Percentiles rank a stretch among this genome's conserved stretches.
phyloP scores from a whole-genome alignment of 2,888 invertebrate species.

The Philereme vetulata region DNA sequence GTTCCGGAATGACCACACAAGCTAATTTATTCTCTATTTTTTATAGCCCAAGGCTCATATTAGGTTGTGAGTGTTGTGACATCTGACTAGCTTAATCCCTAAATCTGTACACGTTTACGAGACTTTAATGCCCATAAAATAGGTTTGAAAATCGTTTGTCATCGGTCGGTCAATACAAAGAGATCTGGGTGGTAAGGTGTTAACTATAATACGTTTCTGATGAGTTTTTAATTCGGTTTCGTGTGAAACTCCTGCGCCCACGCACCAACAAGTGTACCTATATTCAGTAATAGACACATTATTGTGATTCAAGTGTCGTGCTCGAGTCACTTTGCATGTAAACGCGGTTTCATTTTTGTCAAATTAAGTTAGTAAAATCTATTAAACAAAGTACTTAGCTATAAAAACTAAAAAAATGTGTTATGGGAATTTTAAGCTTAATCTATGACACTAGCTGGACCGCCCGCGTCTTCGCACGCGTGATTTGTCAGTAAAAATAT shows the following conservation, averaged over 20 bases:
- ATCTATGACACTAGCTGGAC: too few species aligned
- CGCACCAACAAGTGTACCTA: slow-evolving; percentile 62
- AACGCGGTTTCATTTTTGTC: slow-evolving; percentile 26
- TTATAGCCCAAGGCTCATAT: slow-evolving; percentile 5
- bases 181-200: slow-evolving; percentile 65
- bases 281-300: slow-evolving; percentile 31
- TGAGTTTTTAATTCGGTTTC: slow-evolving; percentile 78
- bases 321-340: slow-evolving; percentile 25
- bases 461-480: too few species aligned
- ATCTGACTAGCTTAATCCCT: slow-evolving; percentile 20
- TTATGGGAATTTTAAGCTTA: too few species aligned
- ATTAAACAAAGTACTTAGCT: too few species aligned
- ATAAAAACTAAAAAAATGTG: too few species aligned
- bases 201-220: slow-evolving; percentile 77
- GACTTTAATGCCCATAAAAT: slow-evolving; percentile 24
- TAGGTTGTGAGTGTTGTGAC: slow-evolving; percentile 20
- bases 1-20: slow-evolving; percentile 46
- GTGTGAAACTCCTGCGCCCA: slow-evolving; percentile 76
- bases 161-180: slow-evolving; percentile 35
- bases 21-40: slow-evolving; percentile 26
- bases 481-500: too few species aligned
- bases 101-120: slow-evolving; percentile 10
- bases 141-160: slow-evolving; percentile 35
- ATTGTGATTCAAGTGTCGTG: slow-evolving; percentile 26
- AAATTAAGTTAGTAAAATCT: slow-evolving; percentile 20